Percentiles rank a stretch among this genome's conserved stretches.
phyloP scores from a whole-genome alignment of 2,797 vertebrate species.

The Characodon lateralis region DNA sequence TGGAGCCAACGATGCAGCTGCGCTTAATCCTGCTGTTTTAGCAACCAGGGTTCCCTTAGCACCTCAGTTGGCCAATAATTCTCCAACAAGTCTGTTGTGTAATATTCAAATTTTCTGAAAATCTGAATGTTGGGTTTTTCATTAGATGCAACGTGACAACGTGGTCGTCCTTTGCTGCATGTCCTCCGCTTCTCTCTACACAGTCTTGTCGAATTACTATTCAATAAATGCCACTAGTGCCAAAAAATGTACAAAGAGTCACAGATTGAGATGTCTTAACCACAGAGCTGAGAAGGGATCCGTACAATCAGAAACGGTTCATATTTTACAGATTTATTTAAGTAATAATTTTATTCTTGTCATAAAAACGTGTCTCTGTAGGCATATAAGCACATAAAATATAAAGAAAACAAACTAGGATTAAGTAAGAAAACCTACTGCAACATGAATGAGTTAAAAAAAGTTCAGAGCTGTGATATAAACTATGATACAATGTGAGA shows the following conservation, averaged over 20 bases:
- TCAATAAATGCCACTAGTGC: neutral
- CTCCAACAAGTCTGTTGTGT: neutral
- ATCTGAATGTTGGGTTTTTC: neutral
- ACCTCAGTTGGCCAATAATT: neutral
- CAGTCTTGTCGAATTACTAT: no score
- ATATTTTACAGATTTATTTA: constrained; percentile 68
- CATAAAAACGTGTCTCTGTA: constrained; percentile 68
- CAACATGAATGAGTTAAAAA: constrained; percentile 31
- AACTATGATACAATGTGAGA: constrained; percentile 41
- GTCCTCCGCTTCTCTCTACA: no score
- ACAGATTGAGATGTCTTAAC: neutral
- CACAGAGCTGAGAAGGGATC: neutral
- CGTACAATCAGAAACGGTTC: constrained; percentile 9
- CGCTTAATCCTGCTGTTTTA: neutral
- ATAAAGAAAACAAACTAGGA: constrained; percentile 54
- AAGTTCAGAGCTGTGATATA: constrained; percentile 38
- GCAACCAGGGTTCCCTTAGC: neutral
- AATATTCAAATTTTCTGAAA: neutral
- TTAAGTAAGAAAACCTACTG: constrained; percentile 38
- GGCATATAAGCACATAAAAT: constrained; percentile 65
- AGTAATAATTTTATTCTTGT: constrained; percentile 55
- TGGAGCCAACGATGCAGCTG: neutral
- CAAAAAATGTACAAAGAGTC: neutral
- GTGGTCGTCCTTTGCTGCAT: no score
- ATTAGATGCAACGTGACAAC: neutral